phyloP scores from a whole-genome alignment of 2,113 vertebrate genomes.

The Dascyllus trimaculatus region DNA sequence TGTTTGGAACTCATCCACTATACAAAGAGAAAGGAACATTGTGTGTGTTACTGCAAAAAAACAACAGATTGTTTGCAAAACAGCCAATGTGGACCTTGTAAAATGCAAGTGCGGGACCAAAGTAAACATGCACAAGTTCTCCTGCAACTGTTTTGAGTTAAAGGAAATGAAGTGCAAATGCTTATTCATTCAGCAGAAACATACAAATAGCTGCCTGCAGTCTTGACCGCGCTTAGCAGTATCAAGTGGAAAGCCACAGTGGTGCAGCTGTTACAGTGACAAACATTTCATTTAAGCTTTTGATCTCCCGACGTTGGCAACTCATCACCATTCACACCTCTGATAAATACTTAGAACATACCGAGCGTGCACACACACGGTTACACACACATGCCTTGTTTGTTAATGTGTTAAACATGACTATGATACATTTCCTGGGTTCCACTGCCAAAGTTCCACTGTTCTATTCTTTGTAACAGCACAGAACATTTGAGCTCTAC shows the following conservation, averaged over 20 bases:
- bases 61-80: constrained; percentile 41
- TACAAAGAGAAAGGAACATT: constrained; percentile 67
- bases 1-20: constrained; percentile 65
- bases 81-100: constrained; percentile 27
- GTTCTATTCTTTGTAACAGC: not conserved
- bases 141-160: constrained; percentile 35
- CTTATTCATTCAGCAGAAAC: constrained; percentile 10
- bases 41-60: constrained; percentile 59
- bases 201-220: not conserved
- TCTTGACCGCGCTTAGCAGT: constrained; percentile 29
- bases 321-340: constrained; percentile 61
- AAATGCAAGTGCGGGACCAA: constrained; percentile 38
- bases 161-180: constrained; percentile 20
- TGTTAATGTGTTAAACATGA: constrained; percentile 48
- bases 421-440: constrained; percentile 19
- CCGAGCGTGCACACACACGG: constrained; percentile 1
- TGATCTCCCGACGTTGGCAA: constrained; percentile 59
- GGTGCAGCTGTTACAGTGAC: constrained; percentile 65
- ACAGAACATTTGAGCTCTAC: not conserved
- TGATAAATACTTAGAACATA: constrained; percentile 60
- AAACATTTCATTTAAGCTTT: constrained; percentile 69
- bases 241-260: constrained; percentile 50
- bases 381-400: constrained; percentile 27
- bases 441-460: constrained; percentile 1
- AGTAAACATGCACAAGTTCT: constrained; percentile 33